Evolutionary conservation across 2,113 vertebrate genomes (phyloP).

Genomic region (Myrmecobius fasciatus): DNA sequence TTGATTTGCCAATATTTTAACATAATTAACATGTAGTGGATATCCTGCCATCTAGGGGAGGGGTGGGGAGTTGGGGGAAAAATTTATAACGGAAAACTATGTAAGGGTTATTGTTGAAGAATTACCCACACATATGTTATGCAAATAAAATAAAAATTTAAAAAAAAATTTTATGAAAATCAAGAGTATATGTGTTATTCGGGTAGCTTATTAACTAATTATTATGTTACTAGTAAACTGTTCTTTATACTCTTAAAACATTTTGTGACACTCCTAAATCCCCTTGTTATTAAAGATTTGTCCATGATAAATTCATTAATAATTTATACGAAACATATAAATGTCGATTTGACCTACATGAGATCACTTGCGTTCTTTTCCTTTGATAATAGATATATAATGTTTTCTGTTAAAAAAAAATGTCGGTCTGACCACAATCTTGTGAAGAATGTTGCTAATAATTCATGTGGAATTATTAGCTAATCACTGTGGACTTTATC

Average conservation of each 20-base stretch:
- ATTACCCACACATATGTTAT: no score
- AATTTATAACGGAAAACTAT: no score
- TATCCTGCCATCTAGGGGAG: no score
- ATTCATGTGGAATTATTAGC: neutral
- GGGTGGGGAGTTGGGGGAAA: no score
- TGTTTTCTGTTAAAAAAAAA: neutral
- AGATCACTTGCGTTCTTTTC: neutral
- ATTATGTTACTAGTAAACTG: neutral
- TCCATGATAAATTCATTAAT: neutral
- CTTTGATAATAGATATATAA: neutral
- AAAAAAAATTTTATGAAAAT: neutral
- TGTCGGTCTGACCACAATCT: neutral
- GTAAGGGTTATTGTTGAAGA: no score
- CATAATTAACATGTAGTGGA: no score
- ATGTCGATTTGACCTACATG: neutral
- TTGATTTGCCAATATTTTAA: no score
- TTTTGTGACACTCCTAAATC: neutral
- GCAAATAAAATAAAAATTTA: no score
- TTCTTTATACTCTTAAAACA: neutral
- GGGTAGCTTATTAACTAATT: neutral
- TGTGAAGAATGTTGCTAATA: neutral
- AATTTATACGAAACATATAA: neutral
- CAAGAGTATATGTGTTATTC: neutral
- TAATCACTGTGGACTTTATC: neutral
- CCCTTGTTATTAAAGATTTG: neutral